Evolutionary conservation across 2,113 vertebrate species (phyloP), one percentile per base, ranked within the genome.

Genomic region (Argyrosomus japonicus): DNA sequence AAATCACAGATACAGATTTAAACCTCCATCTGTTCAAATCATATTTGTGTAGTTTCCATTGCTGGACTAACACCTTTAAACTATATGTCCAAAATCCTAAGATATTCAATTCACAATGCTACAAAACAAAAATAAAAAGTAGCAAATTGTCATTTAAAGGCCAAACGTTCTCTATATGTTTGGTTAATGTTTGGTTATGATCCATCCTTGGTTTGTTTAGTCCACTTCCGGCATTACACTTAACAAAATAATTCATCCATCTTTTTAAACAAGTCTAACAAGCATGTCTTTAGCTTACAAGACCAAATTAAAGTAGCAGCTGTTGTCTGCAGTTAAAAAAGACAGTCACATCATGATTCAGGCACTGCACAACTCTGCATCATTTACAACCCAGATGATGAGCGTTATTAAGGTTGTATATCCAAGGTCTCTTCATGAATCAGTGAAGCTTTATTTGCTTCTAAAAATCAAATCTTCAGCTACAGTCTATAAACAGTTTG

Each of bases 241-340:
- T 1, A 11, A 1, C 13, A 54, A 61, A 54, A 74, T 56, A 51
- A 18, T 27, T 64, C 61, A 51, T 7, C 10, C 40, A 50, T 62
- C 36, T 70, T 71, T 65, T 65, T n/a, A 18, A 80, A 65, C 65
- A 75, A 50, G 14, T 5, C 18, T 43, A 13, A 65, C 18, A 72
- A 53, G 6, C 18, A 65, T 54, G 63, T 65, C 7, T 70, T 75
- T 47, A 58, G 54, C 50, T 51, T 27, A 73, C 62, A 51, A 80
- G 25, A 15, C 50, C 5, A 51, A 60, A 60, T 75, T 70, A 67
- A 77, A 76, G 29, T n/a, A 68, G 63, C 77, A 80, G 48, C 62
- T 68, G 85, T 51, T 80, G 81, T 51, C 25, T 80, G 67, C 15
- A 65, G 84, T 82, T 69, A 60, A 72, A 60, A 57, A 43, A 74